Evolutionary conservation across 2,113 vertebrate genomes (phyloP).

Genomic region (Myrmecophaga tridactyla): DNA sequence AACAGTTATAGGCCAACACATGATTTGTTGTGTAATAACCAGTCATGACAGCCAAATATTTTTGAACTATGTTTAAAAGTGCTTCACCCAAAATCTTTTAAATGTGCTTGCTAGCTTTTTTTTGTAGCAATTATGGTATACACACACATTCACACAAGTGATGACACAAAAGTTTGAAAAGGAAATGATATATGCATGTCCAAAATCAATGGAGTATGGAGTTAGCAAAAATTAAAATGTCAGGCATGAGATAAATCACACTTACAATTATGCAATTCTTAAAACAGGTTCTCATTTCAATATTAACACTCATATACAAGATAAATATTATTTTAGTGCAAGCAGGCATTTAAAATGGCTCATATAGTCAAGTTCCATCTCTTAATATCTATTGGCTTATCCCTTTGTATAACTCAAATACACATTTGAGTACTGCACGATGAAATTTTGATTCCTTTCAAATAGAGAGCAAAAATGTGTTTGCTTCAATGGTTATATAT

Average conservation of each 20-base stretch:
- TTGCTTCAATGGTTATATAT: background rate
- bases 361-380: background rate
- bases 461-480: background rate
- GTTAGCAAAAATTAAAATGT: background rate
- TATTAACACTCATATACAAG: background rate
- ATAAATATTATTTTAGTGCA: background rate
- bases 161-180: background rate
- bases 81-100: constrained; percentile 43
- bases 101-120: constrained; percentile 35
- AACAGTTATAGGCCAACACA: constrained; percentile 70
- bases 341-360: background rate
- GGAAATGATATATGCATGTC: background rate
- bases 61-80: constrained; percentile 54
- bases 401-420: background rate
- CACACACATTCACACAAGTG: background rate
- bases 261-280: background rate
- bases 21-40: constrained; percentile 77
- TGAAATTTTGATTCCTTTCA: background rate
- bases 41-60: constrained; percentile 68
- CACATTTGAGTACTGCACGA: background rate
- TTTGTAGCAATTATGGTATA: background rate
- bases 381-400: background rate
- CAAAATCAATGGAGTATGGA: background rate
- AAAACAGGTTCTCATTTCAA: background rate
- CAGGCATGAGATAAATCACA: background rate